Conservation (phyloP, 1,140 invertebrate species). For the Zaprionus inermis region DNA sequence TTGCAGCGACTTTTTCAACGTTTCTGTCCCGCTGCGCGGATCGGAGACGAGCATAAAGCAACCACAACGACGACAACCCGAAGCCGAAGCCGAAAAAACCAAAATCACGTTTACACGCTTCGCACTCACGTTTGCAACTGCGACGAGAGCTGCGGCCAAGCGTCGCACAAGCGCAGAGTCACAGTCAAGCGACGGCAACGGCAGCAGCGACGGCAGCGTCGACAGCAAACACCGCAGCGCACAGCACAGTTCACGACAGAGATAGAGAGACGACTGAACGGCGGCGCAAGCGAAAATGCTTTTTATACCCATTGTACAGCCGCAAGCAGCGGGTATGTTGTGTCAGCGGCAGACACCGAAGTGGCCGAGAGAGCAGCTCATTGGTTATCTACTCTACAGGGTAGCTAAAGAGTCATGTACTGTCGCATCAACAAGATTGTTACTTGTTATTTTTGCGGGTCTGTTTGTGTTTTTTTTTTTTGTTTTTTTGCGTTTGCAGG, state of each 20-base stretch:
- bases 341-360: too few relatives aligned
- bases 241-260: constrained; percentile 42
- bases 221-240: constrained; percentile 22
- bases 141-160: constrained; percentile 40
- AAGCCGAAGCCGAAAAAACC: constrained; percentile 19
- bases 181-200: constrained; percentile 1
- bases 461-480: constrained; percentile 45
- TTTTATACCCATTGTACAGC: constrained; percentile 33
- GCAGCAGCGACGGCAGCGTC: constrained; percentile 20
- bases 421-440: not conserved
- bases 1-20: constrained; percentile 33
- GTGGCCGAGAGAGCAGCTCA: too few relatives aligned
- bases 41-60: not conserved
- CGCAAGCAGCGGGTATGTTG: not conserved
- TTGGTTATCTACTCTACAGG: not conserved
- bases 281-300: constrained; percentile 71
- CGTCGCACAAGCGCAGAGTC: constrained; percentile 20
- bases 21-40: constrained; percentile 8
- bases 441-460: constrained; percentile 56
- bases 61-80: not conserved
- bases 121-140: constrained; percentile 82
- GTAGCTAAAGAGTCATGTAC: not conserved
- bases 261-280: constrained; percentile 39
- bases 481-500: constrained; percentile 67
- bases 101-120: constrained; percentile 83